These are phyloP conservation scores for Chinchilla lanigera DNA, from an alignment of 2,113 vertebrate genomes.

Conservation along the genomic window DNA sequence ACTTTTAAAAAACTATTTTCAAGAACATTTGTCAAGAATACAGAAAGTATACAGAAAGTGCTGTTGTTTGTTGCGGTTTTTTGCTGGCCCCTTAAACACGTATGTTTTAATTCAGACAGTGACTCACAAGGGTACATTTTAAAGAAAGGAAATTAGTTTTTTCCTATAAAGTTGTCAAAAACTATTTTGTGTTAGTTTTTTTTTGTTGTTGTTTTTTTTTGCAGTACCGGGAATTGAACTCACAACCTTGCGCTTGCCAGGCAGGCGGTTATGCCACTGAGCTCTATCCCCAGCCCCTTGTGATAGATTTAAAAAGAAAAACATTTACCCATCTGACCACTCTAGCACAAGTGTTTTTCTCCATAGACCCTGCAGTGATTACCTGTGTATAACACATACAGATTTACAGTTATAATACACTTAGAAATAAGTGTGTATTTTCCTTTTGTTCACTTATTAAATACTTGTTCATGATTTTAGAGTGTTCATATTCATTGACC, in stretches of 20 bases:
- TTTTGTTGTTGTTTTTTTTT: no score
- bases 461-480: background rate
- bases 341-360: background rate
- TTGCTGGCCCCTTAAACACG: conserved; percentile 11
- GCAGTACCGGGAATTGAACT: no score
- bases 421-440: background rate
- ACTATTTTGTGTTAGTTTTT: background rate
- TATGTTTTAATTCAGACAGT: background rate
- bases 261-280: no score
- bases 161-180: background rate
- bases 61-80: background rate
- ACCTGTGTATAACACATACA: background rate
- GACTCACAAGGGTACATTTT: background rate
- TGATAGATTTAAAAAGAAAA: conserved; percentile 29
- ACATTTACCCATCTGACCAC: background rate
- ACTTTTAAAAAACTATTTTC: background rate
- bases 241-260: no score
- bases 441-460: background rate
- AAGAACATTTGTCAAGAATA: conserved; percentile 16
- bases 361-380: background rate
- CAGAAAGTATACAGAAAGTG: background rate
- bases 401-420: background rate
- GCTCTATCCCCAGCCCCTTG: no score
- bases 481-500: background rate
- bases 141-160: background rate